Base-by-base conservation (phyloP, 2,888 invertebrate genomes). In the Agapetus fuscipes region DNA sequence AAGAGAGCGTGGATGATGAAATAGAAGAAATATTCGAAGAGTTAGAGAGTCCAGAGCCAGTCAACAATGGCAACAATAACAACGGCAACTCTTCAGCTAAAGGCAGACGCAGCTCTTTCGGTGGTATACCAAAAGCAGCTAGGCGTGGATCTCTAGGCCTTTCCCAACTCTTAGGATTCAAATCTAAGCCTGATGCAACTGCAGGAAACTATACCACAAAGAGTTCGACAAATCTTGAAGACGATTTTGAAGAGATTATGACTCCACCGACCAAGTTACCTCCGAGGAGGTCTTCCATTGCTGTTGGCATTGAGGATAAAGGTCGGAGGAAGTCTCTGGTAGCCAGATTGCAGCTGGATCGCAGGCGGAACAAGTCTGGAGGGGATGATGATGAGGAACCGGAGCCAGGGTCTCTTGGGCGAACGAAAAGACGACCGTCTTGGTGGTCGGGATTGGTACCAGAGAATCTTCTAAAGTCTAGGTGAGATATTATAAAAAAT, bases 401-500 rank as follows among this genome's bases (percentile, higher is more conserved):
- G 15, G 66, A 66, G 45, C 57, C 57, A 51, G 68, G 58, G 50
- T 60, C 53, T 45, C 74, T 69, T 54, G 64, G 68, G 26, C 65
- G 80, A 17, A 78, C 84, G 59, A 86, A 86, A 59, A 70, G 86
- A 46, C 30, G 48, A 5, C 80, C 81, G 26, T 87, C 86, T 26
- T 89, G 88, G 88, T 89, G 88, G 88, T 87, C 86, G 60, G 84
- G 87, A 48, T 86, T 88, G 58, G 80, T 83, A 30, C 81, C 83
- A 34, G 86, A 88, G 53, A 80, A 78, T 54, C 74, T 76, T 71
- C 69, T 74, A 44, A 77, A 76, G 51, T 70, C 75, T 67, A 82
- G 81, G 81, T 82, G 53, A 56, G 47, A 48, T 30, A 35, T 17
- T 35, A n/a, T n/a, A n/a, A n/a, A n/a, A n/a, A n/a, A n/a, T n/a